Base-by-base conservation (phyloP, 2,797 vertebrate species). In the Poeciliopsis infans region DNA sequence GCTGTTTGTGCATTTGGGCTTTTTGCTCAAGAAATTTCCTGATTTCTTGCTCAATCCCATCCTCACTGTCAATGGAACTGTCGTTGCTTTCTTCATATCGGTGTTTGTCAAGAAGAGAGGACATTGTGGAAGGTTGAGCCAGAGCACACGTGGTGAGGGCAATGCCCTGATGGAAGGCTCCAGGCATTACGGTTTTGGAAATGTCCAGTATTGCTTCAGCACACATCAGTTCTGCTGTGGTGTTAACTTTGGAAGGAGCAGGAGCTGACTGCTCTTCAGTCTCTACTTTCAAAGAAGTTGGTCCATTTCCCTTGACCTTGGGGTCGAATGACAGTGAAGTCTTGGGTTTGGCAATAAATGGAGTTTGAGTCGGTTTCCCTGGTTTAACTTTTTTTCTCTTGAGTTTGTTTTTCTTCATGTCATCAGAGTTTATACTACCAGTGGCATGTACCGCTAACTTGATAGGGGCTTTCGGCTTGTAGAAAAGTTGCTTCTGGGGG, bases 171-270 rank as follows among this genome's bases (percentile, higher is more conserved):
- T 93, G 95, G 83, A 93, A 93, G 5, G 94, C 91, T 45, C 80
- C 94, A 0, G 98, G 97, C 95, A 99, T 96, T 69, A 99, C 97
- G 0, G 97, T 95, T 91, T 99, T 99, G 46, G 98, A 99, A 90
- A 99, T 99, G 95, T 99, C 98, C 80, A 99, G 94, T 89, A 99
- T 99, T 1, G 98, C 98, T 92, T 99, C 98, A 0, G 98, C 98
- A 18, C 98, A 98, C 97, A 99, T 97, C 49, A 99, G 95, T 85
- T 99, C 98, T 0, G 97, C 95, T 1, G 97, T 96, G 0, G 98
- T 96, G 79, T 97, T 98, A 1, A 93, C 97, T 59, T 96, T 96
- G 31, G 95, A 84, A 39, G 86, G 87, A 36, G 86, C 64, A 46
- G 89, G 79, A 20, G 82, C 53, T 23, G 76, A 84, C 33, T 84